Percentiles rank a stretch among this genome's conserved stretches.
These are phyloP conservation scores for Porites australiensis DNA, from an alignment of 64 coral and sea anemone genomes.

Conservation along the genomic window DNA sequence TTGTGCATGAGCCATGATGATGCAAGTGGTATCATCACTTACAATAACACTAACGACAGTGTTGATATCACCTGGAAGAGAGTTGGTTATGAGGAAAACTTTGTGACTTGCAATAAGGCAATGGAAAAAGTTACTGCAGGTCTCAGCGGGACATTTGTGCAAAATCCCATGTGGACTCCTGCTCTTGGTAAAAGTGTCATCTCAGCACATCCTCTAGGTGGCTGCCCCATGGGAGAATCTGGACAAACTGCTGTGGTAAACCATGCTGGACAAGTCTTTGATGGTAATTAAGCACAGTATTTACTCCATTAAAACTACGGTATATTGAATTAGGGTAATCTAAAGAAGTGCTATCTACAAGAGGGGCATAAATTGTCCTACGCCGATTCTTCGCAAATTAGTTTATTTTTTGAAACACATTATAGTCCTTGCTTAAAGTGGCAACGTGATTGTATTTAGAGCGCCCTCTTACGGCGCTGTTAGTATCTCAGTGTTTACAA, in stretches of 20 bases:
- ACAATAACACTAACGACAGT: constrained; percentile 11
- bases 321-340: too few relatives aligned
- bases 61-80: constrained; percentile 51
- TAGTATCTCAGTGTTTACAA: too few relatives aligned
- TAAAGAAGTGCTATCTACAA: too few relatives aligned
- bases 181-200: constrained; percentile 41
- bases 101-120: constrained; percentile 17
- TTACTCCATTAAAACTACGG: too few relatives aligned
- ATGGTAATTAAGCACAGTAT: constrained; percentile 16
- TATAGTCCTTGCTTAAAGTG: too few relatives aligned
- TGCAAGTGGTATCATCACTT: constrained; percentile 33
- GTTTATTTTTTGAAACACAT: too few relatives aligned
- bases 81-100: constrained; percentile 56
- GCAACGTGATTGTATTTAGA: too few relatives aligned
- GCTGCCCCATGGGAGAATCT: constrained; percentile 62
- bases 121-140: constrained; percentile 29
- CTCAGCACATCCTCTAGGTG: constrained; percentile 52
- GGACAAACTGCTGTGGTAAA: constrained; percentile 42
- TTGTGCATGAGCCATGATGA: constrained; percentile 67
- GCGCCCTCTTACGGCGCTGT: too few relatives aligned
- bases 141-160: constrained; percentile 50
- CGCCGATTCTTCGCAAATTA: too few relatives aligned
- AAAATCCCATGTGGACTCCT: constrained; percentile 49
- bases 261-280: constrained; percentile 66
- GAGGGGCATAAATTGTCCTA: too few relatives aligned